Base-by-base conservation (phyloP, 2,888 invertebrate genomes). In the Lumbricus terrestris region DNA sequence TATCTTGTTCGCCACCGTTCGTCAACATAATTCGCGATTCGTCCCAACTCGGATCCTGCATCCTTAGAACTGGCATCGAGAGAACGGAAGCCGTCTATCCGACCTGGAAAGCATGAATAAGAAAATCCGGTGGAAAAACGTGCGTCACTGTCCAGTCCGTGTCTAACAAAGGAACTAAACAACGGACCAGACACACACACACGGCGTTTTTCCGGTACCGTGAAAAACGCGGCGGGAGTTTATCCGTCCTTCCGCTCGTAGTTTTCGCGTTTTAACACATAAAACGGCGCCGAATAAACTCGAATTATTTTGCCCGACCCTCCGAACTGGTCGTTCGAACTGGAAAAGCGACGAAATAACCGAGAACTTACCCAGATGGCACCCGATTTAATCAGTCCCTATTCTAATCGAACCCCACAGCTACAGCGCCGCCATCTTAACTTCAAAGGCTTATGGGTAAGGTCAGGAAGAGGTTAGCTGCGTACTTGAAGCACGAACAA, bases 11-110 rank as follows among this genome's bases (percentile, higher is more conserved):
- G 35, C 37, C 8, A 11, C 85, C 85, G 85, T 85, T 85, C 6
- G 18, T 18, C 85, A 85, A 37, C 85, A 85, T 85, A 3, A 85
- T 35, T 37, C 35, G 5, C 34, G 34, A 35, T 35, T 85, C 85
- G 37, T 85, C 85, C 85, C 85, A 85, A 23, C 85, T 85, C 35
- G 85, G 29, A 34, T 85, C 85, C 35, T 85, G 85, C 85, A 85
- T 85, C 85, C 35, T 85, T 85, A 85, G 85, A 34, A 85, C 85
- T 85, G 85, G 85, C 85, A 85, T 85, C 35, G 85, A 85, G 85
- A 85, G 23, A 34, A 35, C 34, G 85, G 69, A 69, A 69, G 1
- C 29, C 69, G n/a, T 69, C n/a, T n/a, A n/a, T 69, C 69, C 11
- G 8, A 69, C 69, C 69, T 69, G 69, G 69, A 69, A 69, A 69